Base-by-base conservation (phyloP, 2,113 vertebrate species). In the Thunnus thynnus region DNA sequence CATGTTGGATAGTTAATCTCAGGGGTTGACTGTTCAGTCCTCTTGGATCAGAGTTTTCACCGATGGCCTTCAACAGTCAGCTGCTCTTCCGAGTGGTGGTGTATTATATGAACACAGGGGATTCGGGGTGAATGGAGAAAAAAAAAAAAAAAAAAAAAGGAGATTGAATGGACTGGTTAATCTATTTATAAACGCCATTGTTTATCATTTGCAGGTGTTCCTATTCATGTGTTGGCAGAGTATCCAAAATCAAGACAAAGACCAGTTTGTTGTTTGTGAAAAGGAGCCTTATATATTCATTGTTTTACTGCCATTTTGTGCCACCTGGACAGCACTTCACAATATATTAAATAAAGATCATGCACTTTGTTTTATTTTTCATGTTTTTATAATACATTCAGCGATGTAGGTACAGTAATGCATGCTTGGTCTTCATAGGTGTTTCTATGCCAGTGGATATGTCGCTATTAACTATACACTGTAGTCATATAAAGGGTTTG, bases 331-430 rank as follows among this genome's bases (percentile, higher is more conserved):
- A 70, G 61, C 71, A 58, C 81, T 54, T 83, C 69, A 83, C 68
- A 78, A 44, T 77, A 76, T 86, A 80, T 87, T 64, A 85, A 91
- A 92, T 92, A 93, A 93, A 92, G 63, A 65, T 82, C 72, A 61
- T 62, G 69, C 84, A 90, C 88, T 91, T 91, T 92, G 52, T 32
- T 74, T 68, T 25, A 4, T 30, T 25, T 58, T 64, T 63, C 16
- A 3, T 52, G 27, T 68, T 55, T 77, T 58, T 22, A 22, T 22
- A 22, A 22, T 22, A 22, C 22, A 22, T 22, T 22, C 22, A 22
- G 22, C 22, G 61, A 3, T 44, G 5, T 50, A 5, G 36, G 2
- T 41, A 41, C 36, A 25, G 51, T 62, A 17, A 56, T 18, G 7
- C 48, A 6, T 10, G 13, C 36, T 18, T 14, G 3, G 9, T 64